Evolutionary conservation across 1,140 invertebrate species (phyloP).

Genomic region (Drosophila funebris): DNA sequence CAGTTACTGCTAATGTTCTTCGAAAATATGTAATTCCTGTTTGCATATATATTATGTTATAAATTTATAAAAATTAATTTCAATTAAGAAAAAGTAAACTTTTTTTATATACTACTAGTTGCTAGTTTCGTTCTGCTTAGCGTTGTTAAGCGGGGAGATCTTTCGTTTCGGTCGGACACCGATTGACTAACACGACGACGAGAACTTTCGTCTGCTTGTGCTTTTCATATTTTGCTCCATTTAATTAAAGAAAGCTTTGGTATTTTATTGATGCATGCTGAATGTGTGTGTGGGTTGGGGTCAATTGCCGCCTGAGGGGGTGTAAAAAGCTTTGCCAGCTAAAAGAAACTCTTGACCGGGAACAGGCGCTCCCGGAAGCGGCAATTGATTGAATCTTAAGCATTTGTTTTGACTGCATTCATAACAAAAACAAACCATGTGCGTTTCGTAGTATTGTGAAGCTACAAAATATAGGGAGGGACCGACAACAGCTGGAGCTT

Average conservation of each 20-base stretch:
- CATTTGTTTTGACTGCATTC: constrained; percentile 51
- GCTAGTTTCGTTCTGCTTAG: constrained; percentile 61
- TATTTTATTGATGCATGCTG: constrained; percentile 66
- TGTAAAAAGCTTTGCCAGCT: constrained; percentile 48
- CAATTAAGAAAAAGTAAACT: constrained; percentile 42
- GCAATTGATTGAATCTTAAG: constrained; percentile 52
- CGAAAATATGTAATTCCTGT: constrained; percentile 22
- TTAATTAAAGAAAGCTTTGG: constrained; percentile 76
- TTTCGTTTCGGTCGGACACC: constrained; percentile 84
- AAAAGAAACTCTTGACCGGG: constrained; percentile 30
- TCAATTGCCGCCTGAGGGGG: constrained; percentile 28
- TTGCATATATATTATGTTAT: constrained; percentile 25
- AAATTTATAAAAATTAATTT: constrained; percentile 42
- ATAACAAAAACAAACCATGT: constrained; percentile 59
- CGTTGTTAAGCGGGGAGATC: constrained; percentile 68
- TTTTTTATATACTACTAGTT: constrained; percentile 56
- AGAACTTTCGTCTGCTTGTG: constrained; percentile 71
- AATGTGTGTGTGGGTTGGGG: constrained; percentile 13
- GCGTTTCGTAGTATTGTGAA: constrained; percentile 16
- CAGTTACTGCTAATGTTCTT: constrained; percentile 35
- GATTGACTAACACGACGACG: constrained; percentile 74
- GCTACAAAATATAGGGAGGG: neutral
- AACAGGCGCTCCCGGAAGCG: constrained; percentile 52
- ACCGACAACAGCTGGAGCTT: constrained; percentile 46
- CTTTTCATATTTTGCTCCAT: constrained; percentile 61